Evolutionary conservation across 1,140 invertebrate genomes (phyloP).

Genomic region (Delia radicum): DNA sequence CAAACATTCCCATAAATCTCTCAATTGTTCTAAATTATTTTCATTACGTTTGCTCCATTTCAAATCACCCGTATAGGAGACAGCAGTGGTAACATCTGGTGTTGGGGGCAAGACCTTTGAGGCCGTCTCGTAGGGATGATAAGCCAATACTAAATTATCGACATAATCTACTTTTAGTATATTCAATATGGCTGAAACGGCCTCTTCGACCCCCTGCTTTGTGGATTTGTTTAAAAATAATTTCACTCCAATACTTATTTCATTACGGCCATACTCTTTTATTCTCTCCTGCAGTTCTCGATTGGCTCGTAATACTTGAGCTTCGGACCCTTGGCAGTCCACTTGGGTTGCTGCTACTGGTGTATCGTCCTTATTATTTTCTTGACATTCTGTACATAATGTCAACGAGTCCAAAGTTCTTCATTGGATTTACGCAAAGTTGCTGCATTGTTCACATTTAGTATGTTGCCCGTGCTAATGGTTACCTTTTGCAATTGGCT

Average conservation of each 20-base stretch:
- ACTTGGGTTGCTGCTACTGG: constrained; percentile 33
- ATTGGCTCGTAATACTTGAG: constrained; percentile 57
- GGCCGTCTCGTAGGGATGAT: constrained; percentile 43
- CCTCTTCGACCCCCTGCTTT: constrained; percentile 37
- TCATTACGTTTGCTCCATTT: constrained; percentile 55
- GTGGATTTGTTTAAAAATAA: constrained; percentile 62
- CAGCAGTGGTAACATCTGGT: constrained; percentile 33
- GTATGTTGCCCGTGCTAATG: constrained; percentile 84
- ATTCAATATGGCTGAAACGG: constrained; percentile 41
- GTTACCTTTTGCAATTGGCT: constrained; percentile 53
- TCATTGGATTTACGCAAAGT: constrained; percentile 78
- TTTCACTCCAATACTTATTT: constrained; percentile 68
- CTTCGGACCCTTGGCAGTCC: constrained; percentile 26
- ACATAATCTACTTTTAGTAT: constrained; percentile 49
- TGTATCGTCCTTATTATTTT: constrained; percentile 31
- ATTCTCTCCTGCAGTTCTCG: constrained; percentile 63
- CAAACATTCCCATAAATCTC: constrained; percentile 60
- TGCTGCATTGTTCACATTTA: constrained; percentile 75
- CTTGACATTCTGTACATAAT: constrained; percentile 43
- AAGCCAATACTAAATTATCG: constrained; percentile 52
- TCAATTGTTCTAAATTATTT: constrained; percentile 58
- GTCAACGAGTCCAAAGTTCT: constrained; percentile 59
- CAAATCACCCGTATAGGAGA: not conserved
- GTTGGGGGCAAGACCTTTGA: not conserved
- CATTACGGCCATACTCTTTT: constrained; percentile 62